Evolutionary conservation across 1,140 invertebrate species (phyloP).

Genomic region (Drosophila leontia): DNA sequence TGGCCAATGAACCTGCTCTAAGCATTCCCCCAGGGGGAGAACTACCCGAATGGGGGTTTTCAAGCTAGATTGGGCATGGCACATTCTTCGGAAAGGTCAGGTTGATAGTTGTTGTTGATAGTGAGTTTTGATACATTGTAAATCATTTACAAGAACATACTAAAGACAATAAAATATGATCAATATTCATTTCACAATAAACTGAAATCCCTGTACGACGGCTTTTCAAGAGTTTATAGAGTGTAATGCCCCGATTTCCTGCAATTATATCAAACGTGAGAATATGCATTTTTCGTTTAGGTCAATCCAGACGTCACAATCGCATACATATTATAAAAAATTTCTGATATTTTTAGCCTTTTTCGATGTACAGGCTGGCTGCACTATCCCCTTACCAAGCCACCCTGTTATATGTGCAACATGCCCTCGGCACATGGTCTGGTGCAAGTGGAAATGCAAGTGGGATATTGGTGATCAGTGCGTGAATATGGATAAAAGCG

Average conservation of each 20-base stretch:
- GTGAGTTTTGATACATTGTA: not conserved
- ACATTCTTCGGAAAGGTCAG: constrained; percentile 5
- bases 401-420: constrained; percentile 27
- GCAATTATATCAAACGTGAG: constrained; percentile 5
- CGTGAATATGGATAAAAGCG: constrained; percentile 17
- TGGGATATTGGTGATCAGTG: constrained; percentile 12
- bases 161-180: not conserved
- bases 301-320: constrained; percentile 15
- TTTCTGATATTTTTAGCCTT: constrained; percentile 22
- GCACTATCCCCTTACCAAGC: constrained; percentile 17
- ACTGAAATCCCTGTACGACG: not conserved
- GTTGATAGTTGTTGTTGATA: not conserved
- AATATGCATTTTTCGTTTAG: constrained; percentile 2
- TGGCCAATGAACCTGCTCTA: constrained; percentile 67
- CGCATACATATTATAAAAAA: not conserved
- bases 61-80: constrained; percentile 2
- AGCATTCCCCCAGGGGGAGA: not conserved
- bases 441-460: constrained; percentile 7
- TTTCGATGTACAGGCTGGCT: not conserved
- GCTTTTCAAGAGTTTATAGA: not conserved
- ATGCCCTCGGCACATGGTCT: constrained; percentile 31
- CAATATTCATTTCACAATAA: constrained; percentile 4
- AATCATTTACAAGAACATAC: too few relatives aligned
- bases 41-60: constrained; percentile 6
- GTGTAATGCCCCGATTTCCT: not conserved